Conservation (phyloP, 2,113 vertebrate genomes). For the Nothocercus julius region DNA sequence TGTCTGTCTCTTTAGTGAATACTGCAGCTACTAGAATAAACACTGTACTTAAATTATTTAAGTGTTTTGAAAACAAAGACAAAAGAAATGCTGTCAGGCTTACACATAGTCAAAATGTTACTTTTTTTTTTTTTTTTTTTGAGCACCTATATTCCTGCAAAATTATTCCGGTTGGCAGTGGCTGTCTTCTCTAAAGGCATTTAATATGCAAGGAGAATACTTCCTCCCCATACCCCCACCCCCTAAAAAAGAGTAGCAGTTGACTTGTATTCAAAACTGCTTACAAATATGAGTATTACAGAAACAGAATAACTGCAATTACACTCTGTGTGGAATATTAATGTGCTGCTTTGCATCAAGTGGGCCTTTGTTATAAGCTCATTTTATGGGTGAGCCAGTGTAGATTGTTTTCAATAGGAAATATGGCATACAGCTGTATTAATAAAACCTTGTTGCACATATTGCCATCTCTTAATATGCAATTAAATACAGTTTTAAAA, state of each 20-base stretch:
- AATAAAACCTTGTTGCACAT: slow-evolving; percentile 22
- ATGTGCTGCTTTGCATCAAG: slow-evolving; percentile 28
- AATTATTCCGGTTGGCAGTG: background rate
- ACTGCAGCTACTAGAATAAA: background rate
- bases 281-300: slow-evolving; percentile 30
- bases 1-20: background rate
- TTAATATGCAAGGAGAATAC: background rate
- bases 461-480: background rate
- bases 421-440: background rate
- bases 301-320: slow-evolving; percentile 24
- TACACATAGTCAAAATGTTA: background rate
- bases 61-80: background rate
- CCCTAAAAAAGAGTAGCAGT: background rate
- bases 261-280: slow-evolving; percentile 19
- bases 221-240: no score
- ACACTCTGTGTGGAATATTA: slow-evolving; percentile 34
- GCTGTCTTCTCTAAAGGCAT: background rate
- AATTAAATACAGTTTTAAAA: slow-evolving; percentile 44
- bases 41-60: background rate
- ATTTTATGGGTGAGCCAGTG: slow-evolving; percentile 10
- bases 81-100: background rate
- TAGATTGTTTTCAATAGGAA: slow-evolving; percentile 48
- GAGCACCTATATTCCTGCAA: background rate
- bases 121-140: background rate
- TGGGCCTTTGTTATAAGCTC: slow-evolving; percentile 18